Percentiles rank a stretch among this genome's conserved stretches.
phyloP scores from a whole-genome alignment of 2,888 invertebrate genomes.

The Pristionchus maxplancki region DNA sequence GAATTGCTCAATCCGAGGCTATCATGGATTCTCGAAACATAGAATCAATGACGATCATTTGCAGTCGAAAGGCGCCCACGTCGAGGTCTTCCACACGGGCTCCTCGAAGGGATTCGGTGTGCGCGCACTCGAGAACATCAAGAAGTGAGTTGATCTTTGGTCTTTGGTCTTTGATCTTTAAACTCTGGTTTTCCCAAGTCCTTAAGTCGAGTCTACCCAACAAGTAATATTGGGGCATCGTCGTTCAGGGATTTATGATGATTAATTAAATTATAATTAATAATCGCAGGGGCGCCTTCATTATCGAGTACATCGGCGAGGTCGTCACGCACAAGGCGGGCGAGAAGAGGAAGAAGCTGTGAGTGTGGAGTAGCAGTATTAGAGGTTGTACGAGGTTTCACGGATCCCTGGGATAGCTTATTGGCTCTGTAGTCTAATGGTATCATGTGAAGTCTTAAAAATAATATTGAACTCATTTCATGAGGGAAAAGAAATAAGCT shows the following conservation, averaged over 20 bases:
- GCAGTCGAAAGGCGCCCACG: slow-evolving; percentile 86
- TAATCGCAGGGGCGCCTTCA: slow-evolving; percentile 88
- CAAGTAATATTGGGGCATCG: neutral
- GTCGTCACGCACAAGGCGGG: slow-evolving; percentile 94
- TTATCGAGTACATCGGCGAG: slow-evolving; percentile 99
- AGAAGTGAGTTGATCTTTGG: slow-evolving; percentile 82
- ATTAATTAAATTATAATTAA: slow-evolving; percentile 1
- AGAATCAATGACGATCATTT: no score
- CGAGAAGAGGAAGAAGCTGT: slow-evolving; percentile 81
- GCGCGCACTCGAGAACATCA: slow-evolving; percentile 85
- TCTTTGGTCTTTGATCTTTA: neutral
- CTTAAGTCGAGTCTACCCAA: no score
- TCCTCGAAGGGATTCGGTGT: slow-evolving; percentile 94
- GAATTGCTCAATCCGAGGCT: no score
- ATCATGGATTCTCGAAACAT: neutral
- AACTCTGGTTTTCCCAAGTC: neutral
- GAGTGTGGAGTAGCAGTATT: neutral
- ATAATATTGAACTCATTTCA: no score
- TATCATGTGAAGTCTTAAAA: no score
- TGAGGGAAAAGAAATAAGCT: no score
- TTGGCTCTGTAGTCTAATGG: no score
- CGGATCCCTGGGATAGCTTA: no score
- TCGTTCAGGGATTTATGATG: neutral
- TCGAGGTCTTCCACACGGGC: slow-evolving; percentile 87
- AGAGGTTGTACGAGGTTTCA: neutral